Percentiles rank a stretch among this genome's conserved stretches.
Conservation (phyloP, 2,113 vertebrate genomes). For the Poecilia latipinna region DNA sequence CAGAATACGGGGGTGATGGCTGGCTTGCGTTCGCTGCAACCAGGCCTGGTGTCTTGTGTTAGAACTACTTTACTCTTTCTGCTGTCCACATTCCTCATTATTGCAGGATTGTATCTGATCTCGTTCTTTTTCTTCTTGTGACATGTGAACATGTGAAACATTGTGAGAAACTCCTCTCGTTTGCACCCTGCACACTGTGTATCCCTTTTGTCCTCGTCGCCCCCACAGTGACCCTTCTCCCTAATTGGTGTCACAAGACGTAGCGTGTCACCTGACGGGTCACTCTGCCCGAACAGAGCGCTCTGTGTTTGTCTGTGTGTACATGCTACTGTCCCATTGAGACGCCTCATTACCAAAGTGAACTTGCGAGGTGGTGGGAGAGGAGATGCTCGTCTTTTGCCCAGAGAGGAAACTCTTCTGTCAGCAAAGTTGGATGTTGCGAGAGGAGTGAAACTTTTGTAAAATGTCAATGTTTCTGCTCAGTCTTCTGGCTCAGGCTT, state of each 20-base stretch:
- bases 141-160: conserved; percentile 1
- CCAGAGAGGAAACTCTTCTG: not conserved
- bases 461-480: not conserved
- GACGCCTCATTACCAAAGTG: conserved; percentile 46
- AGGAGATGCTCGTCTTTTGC: not conserved
- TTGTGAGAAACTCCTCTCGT: not conserved
- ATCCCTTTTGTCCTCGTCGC: conserved; percentile 41
- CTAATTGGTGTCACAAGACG: conserved; percentile 75
- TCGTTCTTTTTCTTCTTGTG: not conserved
- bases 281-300: conserved; percentile 58
- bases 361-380: conserved; percentile 23
- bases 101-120: not conserved
- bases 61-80: conserved; percentile 2
- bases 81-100: not conserved
- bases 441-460: not conserved
- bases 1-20: conserved; percentile 26
- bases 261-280: conserved; percentile 42
- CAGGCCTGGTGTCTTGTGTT: conserved; percentile 1
- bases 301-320: conserved; percentile 40
- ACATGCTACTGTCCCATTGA: conserved; percentile 25
- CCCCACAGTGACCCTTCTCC: conserved; percentile 44
- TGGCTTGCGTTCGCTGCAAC: conserved; percentile 19
- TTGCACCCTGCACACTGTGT: conserved; percentile 9
- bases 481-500: no score
- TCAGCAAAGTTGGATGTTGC: no score